Evolutionary conservation across 2,113 vertebrate species (phyloP).

Genomic region (Cranoglanis bouderius): DNA sequence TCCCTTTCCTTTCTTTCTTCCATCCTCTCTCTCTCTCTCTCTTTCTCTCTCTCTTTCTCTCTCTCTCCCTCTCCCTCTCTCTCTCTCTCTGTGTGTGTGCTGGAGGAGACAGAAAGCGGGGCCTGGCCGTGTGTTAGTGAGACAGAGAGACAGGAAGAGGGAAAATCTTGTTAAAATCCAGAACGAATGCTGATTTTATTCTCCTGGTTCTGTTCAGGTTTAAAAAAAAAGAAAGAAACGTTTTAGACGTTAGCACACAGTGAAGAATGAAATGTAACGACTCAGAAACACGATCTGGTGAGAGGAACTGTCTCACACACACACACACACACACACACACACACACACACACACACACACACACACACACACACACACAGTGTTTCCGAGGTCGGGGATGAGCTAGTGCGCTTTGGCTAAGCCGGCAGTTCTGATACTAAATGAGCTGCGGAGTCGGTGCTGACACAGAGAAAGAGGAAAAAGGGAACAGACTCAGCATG

Average conservation of each 20-base stretch:
- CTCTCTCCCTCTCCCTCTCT: neutral
- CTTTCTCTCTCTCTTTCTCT: neutral
- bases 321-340: slow-evolving; percentile 21
- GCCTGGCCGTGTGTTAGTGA: neutral
- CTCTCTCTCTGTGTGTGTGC: neutral
- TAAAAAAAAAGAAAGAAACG: neutral
- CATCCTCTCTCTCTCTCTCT: neutral
- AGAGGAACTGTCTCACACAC: slow-evolving; percentile 17
- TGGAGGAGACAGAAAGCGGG: neutral
- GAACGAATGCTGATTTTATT: slow-evolving; percentile 6
- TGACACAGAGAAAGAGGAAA: slow-evolving; percentile 1
- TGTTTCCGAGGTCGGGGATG: neutral
- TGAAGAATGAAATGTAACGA: neutral
- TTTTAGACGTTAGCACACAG: neutral
- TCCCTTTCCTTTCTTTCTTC: neutral
- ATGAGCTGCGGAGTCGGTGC: neutral
- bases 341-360: neutral
- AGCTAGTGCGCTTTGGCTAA: neutral
- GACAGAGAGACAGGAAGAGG: neutral
- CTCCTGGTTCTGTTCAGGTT: neutral
- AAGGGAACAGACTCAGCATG: neutral
- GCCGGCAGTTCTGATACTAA: neutral
- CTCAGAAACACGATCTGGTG: slow-evolving; percentile 26
- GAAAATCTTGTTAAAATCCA: neutral
- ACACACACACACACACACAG: slow-evolving; percentile 19